These are phyloP conservation scores for Papilio aristodemus DNA, from an alignment of 1,140 invertebrate species.

Conservation along the genomic window DNA sequence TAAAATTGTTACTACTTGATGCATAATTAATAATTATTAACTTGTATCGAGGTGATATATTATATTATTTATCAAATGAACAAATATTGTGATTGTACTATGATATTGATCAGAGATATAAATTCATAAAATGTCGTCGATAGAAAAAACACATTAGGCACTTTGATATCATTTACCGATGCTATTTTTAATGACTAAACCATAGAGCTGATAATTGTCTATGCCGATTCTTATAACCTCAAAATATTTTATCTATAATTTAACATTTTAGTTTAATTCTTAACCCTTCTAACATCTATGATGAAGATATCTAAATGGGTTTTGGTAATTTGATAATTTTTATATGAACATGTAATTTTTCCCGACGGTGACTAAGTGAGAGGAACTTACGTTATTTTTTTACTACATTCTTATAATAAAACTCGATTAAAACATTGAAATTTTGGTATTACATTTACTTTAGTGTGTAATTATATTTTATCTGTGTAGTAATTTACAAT, in stretches of 20 bases:
- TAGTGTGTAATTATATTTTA: no score
- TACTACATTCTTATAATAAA: neutral
- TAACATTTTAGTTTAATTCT: no score
- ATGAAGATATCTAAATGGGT: neutral
- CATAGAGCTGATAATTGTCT: no score
- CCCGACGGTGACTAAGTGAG: neutral
- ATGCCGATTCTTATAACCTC: neutral
- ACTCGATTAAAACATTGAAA: no score
- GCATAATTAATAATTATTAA: neutral
- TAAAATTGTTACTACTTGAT: conserved; percentile 31
- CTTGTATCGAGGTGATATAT: neutral
- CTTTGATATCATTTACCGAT: neutral
- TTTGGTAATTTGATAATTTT: neutral
- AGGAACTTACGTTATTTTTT: neutral
- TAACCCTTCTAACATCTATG: neutral
- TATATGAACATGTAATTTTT: neutral
- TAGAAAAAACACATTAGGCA: conserved; percentile 14
- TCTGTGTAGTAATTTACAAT: no score
- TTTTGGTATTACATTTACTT: no score
- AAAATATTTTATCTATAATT: conserved; percentile 2
- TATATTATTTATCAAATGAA: neutral
- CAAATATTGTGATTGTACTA: conserved; percentile 25
- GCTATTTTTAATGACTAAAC: no score
- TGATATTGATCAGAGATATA: neutral
- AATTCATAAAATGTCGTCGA: conserved; percentile 6